Conservation (phyloP, 2,888 invertebrate genomes). For the Podotricha telesiphe region DNA sequence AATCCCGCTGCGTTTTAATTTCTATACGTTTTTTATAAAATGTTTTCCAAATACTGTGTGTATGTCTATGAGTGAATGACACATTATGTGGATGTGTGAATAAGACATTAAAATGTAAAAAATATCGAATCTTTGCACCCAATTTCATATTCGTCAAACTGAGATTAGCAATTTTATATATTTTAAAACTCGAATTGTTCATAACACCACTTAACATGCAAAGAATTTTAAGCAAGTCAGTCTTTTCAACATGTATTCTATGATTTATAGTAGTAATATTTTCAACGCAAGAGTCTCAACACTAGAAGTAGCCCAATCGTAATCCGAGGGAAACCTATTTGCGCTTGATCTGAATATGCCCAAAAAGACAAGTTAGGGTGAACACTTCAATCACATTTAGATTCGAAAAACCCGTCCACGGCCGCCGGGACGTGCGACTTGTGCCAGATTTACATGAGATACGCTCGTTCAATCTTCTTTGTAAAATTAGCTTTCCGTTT, state of each 20-base stretch:
- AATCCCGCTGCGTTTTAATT: no score
- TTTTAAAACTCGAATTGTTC: no score
- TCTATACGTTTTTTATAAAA: no score
- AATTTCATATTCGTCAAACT: no score
- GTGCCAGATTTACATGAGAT: constrained; percentile 40
- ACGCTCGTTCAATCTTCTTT: constrained; percentile 43
- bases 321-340: constrained; percentile 32
- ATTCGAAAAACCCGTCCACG: constrained; percentile 44
- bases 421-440: constrained; percentile 40
- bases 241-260: not conserved
- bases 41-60: no score
- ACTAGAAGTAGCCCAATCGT: constrained; percentile 11
- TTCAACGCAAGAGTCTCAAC: not conserved
- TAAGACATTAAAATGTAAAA: no score
- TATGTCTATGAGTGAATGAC: no score
- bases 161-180: no score
- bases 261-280: constrained; percentile 16
- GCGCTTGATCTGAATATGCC: constrained; percentile 38
- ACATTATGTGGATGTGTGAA: no score
- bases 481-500: constrained; percentile 36
- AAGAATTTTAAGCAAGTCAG: not conserved
- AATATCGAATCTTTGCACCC: no score
- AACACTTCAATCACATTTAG: constrained; percentile 48
- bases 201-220: not conserved
- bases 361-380: constrained; percentile 37